Base-by-base conservation (phyloP, 2,888 invertebrate species). In the Leucoptera coffeella region DNA sequence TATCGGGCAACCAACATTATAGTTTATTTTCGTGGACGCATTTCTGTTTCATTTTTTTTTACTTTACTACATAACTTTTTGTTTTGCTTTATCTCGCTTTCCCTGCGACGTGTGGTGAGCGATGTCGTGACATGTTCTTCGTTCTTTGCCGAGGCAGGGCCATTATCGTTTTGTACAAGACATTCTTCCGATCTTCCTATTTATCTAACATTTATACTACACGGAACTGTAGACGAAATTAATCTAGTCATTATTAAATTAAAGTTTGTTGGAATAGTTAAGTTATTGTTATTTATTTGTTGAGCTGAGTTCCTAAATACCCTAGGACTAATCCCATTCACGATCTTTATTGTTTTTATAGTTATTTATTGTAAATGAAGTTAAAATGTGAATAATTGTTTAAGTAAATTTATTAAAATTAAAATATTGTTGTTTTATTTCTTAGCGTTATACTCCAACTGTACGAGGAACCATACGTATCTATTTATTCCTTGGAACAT, bases 241-340 rank as follows among this genome's bases (percentile, higher is more conserved):
- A 50, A 51, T 61, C 67, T 65, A 67, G 65, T 65, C 62, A 67
- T 56, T 56, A 60, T 40, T 42, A 48, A 49, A 51, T 48, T 49
- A 51, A 58, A 50, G 53, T 60, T 60, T 61, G 54, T 58, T 43
- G 43, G 43, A 61, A 56, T 64, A 61, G 56, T 50, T 43, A 52
- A 50, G 47, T 50, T 43, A 42, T 48, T 46, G 44, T 50, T 56
- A 50, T 42, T 46, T 27, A 23, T 27, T 42, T 43, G 40, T 51
- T 50, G 47, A 53, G 37, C 39, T 50, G 49, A 57, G 56, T 57
- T 57, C 57, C 62, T 59, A 42, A 45, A 22, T n/a, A 12, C 40
- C 43, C 42, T 57, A 55, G 54, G 49, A 53, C 51, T 58, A 56
- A 57, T 54, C 46, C 45, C 42, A 43, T 45, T 28, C 29, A 49